Conservation (phyloP, 2,797 vertebrate species). For the Silurus lanzhouensis region DNA sequence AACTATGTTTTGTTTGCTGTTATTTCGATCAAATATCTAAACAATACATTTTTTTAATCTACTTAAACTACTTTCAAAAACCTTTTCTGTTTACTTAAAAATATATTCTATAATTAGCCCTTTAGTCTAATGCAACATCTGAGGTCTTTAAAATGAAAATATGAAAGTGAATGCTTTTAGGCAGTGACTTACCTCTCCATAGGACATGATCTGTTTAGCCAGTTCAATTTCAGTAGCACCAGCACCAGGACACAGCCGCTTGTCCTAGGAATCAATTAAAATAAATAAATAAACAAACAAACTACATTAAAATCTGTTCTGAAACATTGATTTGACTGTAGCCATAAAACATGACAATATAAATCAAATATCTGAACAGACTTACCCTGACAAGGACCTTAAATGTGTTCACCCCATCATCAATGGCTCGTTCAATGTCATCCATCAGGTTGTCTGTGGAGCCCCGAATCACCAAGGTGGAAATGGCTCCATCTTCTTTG, state of each 20-base stretch:
- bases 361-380: not conserved
- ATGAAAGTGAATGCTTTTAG: not conserved
- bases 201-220: slow-evolving; percentile 91
- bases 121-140: not conserved
- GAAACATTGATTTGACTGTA: not conserved
- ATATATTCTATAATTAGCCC: not conserved
- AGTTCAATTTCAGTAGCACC: slow-evolving; percentile 96
- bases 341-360: not conserved
- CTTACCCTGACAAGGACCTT: slow-evolving; percentile 94
- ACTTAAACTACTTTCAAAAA: not conserved
- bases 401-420: slow-evolving; percentile 97
- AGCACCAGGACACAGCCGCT: slow-evolving; percentile 89
- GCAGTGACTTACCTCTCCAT: slow-evolving; percentile 84
- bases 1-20: too few species aligned
- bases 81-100: not conserved
- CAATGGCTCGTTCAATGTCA: slow-evolving; percentile 93
- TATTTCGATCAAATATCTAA: too few species aligned
- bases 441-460: slow-evolving; percentile 98
- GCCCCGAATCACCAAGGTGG: slow-evolving; percentile 93
- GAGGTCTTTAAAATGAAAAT: not conserved
- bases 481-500: slow-evolving; percentile 92
- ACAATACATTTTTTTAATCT: too few species aligned
- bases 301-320: not conserved
- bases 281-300: not conserved
- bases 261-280: slow-evolving; percentile 78